A percentile compares a stretch with the other conserved stretches of the same genome.
Conservation (phyloP, 2,888 invertebrate genomes). For the Smittia aterrima region DNA sequence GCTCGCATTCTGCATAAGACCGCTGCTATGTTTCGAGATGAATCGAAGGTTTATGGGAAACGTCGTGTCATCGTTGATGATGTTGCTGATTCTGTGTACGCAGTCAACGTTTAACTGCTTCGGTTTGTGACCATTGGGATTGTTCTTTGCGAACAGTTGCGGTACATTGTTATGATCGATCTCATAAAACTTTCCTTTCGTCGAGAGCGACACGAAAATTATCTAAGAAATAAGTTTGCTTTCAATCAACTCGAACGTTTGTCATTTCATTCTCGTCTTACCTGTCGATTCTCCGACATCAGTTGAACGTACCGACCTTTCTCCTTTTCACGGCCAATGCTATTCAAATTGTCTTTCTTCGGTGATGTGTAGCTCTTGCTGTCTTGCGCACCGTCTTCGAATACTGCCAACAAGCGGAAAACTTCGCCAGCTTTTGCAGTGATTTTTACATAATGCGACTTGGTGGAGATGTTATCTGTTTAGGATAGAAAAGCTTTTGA, state of each 20-base stretch:
- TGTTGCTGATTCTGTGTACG: conserved; percentile 51
- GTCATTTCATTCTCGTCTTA: conserved; percentile 47
- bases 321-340: conserved; percentile 52
- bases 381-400: conserved; percentile 61
- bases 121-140: conserved; percentile 42
- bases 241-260: conserved; percentile 1
- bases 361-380: conserved; percentile 34
- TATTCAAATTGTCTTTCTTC: conserved; percentile 37
- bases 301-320: conserved; percentile 68
- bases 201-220: conserved; percentile 70
- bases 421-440: conserved; percentile 70
- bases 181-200: conserved; percentile 72
- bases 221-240: conserved; percentile 55
- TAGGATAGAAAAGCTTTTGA: conserved; percentile 30
- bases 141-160: conserved; percentile 51
- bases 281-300: conserved; percentile 70
- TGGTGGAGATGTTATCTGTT: conserved; percentile 43
- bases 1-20: conserved; percentile 40
- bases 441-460: conserved; percentile 64
- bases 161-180: conserved; percentile 59
- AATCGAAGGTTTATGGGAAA: conserved; percentile 51
- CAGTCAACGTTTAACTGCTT: conserved; percentile 53
- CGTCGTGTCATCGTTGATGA: conserved; percentile 49
- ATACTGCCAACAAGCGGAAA: conserved; percentile 69
- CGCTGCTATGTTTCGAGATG: conserved; percentile 47